Percentiles rank a stretch among this genome's conserved stretches.
These are phyloP conservation scores for Chouioia cunea DNA, from an alignment of 2,888 invertebrate genomes.

Conservation along the genomic window DNA sequence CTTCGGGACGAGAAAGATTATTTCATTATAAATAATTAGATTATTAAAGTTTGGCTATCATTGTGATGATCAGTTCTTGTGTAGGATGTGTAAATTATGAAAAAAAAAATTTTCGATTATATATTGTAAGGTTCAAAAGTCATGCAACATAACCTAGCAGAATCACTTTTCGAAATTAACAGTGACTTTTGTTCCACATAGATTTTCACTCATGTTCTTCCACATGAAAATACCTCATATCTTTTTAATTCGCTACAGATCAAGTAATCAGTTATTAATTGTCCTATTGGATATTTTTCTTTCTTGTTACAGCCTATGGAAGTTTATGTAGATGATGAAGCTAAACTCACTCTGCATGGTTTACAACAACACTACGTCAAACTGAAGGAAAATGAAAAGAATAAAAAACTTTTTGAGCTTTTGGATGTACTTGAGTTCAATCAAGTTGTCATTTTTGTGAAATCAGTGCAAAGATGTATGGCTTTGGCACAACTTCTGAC, in stretches of 20 bases:
- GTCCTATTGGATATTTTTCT: not conserved
- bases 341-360: conserved; percentile 97
- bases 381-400: conserved; percentile 99
- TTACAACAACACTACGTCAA: conserved; percentile 99
- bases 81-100: too few relatives aligned
- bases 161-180: too few relatives aligned
- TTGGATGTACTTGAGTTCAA: conserved; percentile 99
- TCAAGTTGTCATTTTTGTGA: conserved; percentile 97
- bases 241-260: too few relatives aligned
- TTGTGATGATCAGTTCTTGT: too few relatives aligned
- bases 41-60: too few relatives aligned
- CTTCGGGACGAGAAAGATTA: conserved; percentile 24
- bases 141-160: too few relatives aligned
- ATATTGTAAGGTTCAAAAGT: too few relatives aligned
- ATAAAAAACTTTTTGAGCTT: conserved; percentile 97
- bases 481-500: conserved; percentile 93
- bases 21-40: not conserved
- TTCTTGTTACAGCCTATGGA: conserved; percentile 89
- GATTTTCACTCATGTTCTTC: too few relatives aligned
- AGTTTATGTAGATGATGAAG: conserved; percentile 99
- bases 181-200: too few relatives aligned
- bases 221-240: too few relatives aligned
- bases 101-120: too few relatives aligned
- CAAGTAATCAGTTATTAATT: too few relatives aligned
- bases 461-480: conserved; percentile 97